Evolutionary conservation across 1,140 invertebrate genomes (phyloP), one percentile per base, ranked within the genome.

Genomic region (Drosophila arizonae): DNA sequence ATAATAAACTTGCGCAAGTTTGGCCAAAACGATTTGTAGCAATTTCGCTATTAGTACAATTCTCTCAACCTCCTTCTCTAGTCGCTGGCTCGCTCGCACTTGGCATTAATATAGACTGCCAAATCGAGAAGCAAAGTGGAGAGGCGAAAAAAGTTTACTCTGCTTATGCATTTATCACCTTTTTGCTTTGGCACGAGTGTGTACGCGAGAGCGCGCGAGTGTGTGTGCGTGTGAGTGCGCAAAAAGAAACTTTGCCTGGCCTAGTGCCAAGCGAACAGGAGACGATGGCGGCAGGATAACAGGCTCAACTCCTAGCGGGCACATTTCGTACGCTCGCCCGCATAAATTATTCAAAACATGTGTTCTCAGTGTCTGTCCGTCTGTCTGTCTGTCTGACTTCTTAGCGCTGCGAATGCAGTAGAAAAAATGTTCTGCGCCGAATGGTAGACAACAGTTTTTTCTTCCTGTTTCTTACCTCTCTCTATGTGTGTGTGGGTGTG

Each of bases 271-370:
- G 73, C 52, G 43, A 33, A 46, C 54, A 24, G 41, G 41, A 45
- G 62, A 41, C 45, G 60, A 68, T 72, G 56, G 55, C 41, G 70
- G 41, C 57, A 36, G 69, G 70, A 72, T 72, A 72, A 68, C 51
- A 48, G 55, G 56, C 58, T 76, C 61, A 87, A 84, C 84, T 88
- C 82, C 82, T 88, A 79, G 63, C 69, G 82, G 84, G 76, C 82
- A 88, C 84, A 88, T 87, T 87, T 82, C 73, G 63, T 71, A 65
- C 85, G 77, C 77, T 78, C 81, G 79, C 79, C 85, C 79, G 84
- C 80, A 88, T 88, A 88, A 88, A 88, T 88, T 88, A 88, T 88
- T 88, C 85, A 88, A 89, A 88, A 89, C 84, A 88, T 88, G 84
- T 88, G 84, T 89, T 87, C 66, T 54, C 50, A 72, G 78, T 76